Evolutionary conservation across 2,113 vertebrate species (phyloP).

Genomic region (Aptenodytes patagonicus): DNA sequence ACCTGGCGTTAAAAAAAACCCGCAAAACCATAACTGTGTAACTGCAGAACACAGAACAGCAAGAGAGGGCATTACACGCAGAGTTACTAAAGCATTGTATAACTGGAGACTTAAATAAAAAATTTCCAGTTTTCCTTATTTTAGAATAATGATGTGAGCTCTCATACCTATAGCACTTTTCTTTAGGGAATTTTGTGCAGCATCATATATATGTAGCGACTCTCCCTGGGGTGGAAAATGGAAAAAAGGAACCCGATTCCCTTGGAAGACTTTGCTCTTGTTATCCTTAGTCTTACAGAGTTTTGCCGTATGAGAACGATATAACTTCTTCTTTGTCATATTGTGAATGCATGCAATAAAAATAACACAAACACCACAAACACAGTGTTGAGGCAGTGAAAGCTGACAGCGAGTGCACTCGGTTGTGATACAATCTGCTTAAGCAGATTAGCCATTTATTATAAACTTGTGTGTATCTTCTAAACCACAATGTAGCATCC

Average conservation of each 20-base stretch:
- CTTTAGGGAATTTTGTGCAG: not conserved
- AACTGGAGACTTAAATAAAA: not conserved
- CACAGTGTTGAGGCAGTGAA: rapidly evolving
- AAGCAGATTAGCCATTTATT: rapidly evolving
- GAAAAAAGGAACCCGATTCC: not conserved
- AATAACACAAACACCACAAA: not conserved
- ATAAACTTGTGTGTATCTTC: rapidly evolving
- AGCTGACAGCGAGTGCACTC: rapidly evolving
- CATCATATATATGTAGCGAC: not conserved
- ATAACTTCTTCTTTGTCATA: not conserved
- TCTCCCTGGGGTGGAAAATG: not conserved
- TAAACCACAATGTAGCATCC: rapidly evolving
- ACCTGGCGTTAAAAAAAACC: not conserved
- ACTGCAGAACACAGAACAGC: not conserved
- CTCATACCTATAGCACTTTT: not conserved
- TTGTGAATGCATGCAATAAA: rapidly evolving
- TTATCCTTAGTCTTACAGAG: not conserved
- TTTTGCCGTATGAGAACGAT: not conserved
- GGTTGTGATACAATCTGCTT: not conserved
- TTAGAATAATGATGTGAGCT: not conserved
- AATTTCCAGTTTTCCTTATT: not conserved
- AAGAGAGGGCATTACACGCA: rapidly evolving
- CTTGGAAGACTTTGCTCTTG: not conserved
- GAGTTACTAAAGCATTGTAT: not conserved
- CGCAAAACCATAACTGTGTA: not conserved